These are phyloP conservation scores for Orchestia grillus DNA, from an alignment of 1,140 invertebrate species.

Conservation along the genomic window DNA sequence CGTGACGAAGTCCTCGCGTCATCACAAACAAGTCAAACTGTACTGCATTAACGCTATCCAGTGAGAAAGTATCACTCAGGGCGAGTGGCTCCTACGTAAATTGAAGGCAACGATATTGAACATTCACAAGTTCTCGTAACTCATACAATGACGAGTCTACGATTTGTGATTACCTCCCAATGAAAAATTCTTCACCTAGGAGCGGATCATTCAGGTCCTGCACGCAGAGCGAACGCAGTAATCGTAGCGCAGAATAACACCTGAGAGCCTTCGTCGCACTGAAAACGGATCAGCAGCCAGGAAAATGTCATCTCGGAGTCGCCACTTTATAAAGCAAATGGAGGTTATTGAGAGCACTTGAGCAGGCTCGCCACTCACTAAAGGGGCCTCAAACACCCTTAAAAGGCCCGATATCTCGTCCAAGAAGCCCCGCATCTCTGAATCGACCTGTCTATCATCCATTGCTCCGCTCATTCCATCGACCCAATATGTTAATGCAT, in stretches of 20 bases:
- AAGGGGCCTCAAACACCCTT: not conserved
- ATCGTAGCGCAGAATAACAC: not conserved
- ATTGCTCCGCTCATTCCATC: conserved; percentile 40
- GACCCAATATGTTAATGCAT: conserved; percentile 52
- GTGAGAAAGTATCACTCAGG: too few relatives aligned
- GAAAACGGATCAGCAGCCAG: not conserved
- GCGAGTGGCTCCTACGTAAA: not conserved
- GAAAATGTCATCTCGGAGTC: not conserved
- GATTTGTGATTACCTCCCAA: too few relatives aligned
- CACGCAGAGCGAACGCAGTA: not conserved
- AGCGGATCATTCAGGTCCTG: not conserved
- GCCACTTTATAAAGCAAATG: conserved; percentile 8
- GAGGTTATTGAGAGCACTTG: not conserved
- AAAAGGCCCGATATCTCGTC: conserved; percentile 6
- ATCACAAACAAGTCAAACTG: not conserved
- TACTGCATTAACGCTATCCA: not conserved
- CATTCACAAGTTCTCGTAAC: not conserved
- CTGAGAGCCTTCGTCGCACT: not conserved
- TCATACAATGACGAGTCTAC: too few relatives aligned
- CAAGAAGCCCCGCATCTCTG: conserved; percentile 27
- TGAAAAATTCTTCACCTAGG: not conserved
- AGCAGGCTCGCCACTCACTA: not conserved
- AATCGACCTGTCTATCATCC: conserved; percentile 36
- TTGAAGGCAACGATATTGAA: not conserved
- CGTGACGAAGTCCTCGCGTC: not conserved